Evolutionary conservation across 2,888 invertebrate species (phyloP).

Genomic region (Diplolepis rosae): DNA sequence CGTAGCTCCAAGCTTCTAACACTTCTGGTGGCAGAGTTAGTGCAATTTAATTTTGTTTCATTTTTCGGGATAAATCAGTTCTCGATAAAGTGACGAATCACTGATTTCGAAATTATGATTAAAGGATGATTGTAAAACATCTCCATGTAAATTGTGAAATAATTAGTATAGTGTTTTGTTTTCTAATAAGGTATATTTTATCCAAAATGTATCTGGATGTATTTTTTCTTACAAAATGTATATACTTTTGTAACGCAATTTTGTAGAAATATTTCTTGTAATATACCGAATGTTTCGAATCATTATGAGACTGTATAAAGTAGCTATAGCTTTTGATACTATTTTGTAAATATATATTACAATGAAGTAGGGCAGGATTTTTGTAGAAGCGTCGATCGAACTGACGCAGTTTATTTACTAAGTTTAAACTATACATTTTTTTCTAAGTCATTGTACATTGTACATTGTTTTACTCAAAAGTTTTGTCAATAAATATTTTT

Average conservation of each 20-base stretch:
- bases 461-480: neutral
- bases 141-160: neutral
- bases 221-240: no score
- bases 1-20: neutral
- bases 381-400: neutral
- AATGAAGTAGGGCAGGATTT: neutral
- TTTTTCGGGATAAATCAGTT: neutral
- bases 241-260: neutral
- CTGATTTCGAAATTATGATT: neutral
- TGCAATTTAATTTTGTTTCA: neutral
- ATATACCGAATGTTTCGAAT: neutral
- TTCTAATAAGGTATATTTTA: neutral
- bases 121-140: neutral
- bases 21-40: neutral
- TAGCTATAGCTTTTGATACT: neutral
- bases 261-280: neutral
- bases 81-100: neutral
- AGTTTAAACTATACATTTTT: neutral
- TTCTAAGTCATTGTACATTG: neutral
- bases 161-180: neutral
- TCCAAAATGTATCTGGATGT: no score
- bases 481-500: conserved; percentile 22
- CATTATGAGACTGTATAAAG: neutral
- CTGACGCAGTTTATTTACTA: neutral
- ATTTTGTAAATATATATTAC: neutral